Conservation (phyloP, 2,797 vertebrate species). For the Cyclopterus lumpus region DNA sequence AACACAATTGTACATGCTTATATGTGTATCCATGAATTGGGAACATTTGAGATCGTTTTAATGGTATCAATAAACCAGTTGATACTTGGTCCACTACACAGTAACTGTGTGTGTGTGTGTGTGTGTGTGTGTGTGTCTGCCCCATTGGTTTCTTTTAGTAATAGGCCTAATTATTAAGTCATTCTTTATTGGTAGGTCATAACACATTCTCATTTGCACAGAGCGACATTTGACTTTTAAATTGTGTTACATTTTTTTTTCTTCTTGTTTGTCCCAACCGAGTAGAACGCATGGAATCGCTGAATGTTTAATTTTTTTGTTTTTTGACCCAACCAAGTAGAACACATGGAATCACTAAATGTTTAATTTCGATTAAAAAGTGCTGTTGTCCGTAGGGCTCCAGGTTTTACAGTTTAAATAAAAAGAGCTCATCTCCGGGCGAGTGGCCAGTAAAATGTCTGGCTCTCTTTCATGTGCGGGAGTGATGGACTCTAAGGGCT, state of each 20-base stretch:
- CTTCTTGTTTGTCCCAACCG: conserved; percentile 35
- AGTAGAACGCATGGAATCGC: conserved; percentile 38
- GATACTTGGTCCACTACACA: neutral
- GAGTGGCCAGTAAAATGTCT: conserved; percentile 68
- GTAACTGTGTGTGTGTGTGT: neutral
- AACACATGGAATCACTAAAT: conserved; percentile 63
- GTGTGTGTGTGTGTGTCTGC: neutral
- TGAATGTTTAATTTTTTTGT: conserved; percentile 80
- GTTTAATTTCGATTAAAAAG: conserved; percentile 72
- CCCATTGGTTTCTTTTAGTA: conserved; percentile 40
- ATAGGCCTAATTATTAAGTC: conserved; percentile 44
- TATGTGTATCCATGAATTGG: neutral
- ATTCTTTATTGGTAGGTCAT: conserved; percentile 47
- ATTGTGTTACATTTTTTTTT: conserved; percentile 36
- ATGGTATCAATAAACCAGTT: conserved; percentile 9
- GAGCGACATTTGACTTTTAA: conserved; percentile 66
- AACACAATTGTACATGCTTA: neutral
- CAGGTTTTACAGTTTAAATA: conserved; percentile 68
- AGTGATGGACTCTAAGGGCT: conserved; percentile 53
- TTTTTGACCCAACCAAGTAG: conserved; percentile 22
- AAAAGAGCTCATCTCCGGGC: conserved; percentile 64
- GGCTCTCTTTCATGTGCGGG: conserved; percentile 60
- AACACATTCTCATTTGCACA: conserved; percentile 54
- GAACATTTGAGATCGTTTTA: conserved; percentile 14
- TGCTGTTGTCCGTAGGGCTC: conserved; percentile 56